phyloP scores from a whole-genome alignment of 2,113 vertebrate genomes.

The Gulo gulo region DNA sequence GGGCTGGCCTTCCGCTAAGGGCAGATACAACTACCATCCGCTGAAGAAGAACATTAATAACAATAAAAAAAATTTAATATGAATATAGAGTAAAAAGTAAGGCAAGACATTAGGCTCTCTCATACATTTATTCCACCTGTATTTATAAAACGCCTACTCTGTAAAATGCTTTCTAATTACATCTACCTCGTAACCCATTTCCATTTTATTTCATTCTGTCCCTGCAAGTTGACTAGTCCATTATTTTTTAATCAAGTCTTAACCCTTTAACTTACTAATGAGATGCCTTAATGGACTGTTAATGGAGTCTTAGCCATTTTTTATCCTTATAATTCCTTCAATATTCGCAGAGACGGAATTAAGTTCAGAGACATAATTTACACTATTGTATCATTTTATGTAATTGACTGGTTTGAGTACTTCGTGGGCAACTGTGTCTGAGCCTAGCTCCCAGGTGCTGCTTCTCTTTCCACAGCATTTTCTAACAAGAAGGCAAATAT shows the following conservation, averaged over 20 bases:
- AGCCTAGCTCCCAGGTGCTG: background rate
- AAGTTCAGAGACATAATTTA: background rate
- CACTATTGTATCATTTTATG: background rate
- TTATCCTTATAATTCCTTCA: background rate
- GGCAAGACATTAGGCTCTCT: background rate
- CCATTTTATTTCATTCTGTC: background rate
- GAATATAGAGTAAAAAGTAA: background rate
- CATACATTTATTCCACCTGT: background rate
- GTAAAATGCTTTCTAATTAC: background rate
- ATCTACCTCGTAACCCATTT: background rate
- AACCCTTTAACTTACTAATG: slow-evolving; percentile 13
- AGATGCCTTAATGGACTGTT: background rate
- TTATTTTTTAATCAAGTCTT: background rate
- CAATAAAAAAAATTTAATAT: background rate
- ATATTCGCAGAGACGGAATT: background rate
- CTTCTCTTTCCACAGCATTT: background rate
- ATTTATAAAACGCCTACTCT: background rate
- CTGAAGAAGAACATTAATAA: background rate
- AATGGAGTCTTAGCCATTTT: background rate
- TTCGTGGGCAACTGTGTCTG: background rate
- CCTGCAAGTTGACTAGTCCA: background rate
- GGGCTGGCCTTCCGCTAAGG: background rate
- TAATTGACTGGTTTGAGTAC: background rate
- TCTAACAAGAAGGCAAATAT: background rate
- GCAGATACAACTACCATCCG: background rate